A percentile compares a stretch with the other conserved stretches of the same genome.
Conservation (phyloP, 1,140 invertebrate species). For the Sesamia nonagrioides region DNA sequence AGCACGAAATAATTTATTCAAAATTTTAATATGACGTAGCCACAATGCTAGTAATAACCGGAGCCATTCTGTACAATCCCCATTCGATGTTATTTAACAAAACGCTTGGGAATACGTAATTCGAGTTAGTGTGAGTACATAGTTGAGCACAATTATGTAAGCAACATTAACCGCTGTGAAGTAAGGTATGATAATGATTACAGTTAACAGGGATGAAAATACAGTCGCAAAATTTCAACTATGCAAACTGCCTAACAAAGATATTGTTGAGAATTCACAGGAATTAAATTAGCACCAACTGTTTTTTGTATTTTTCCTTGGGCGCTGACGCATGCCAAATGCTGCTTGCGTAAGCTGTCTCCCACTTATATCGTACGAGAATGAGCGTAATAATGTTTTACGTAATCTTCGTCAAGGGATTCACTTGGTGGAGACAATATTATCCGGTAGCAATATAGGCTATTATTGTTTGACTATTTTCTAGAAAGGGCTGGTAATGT, state of each 20-base stretch:
- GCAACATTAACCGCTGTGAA: conserved; percentile 44
- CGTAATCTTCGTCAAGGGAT: conserved; percentile 8
- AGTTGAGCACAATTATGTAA: conserved; percentile 40
- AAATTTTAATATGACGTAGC: conserved; percentile 49
- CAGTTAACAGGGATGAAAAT: conserved; percentile 32
- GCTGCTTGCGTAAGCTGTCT: conserved; percentile 5
- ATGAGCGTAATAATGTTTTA: background rate
- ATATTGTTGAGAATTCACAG: conserved; percentile 16
- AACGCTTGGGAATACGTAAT: conserved; percentile 37
- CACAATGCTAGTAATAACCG: conserved; percentile 42
- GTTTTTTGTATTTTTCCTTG: conserved; percentile 37
- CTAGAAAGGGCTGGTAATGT: background rate
- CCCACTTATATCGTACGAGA: conserved; percentile 8
- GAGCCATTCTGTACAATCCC: conserved; percentile 36
- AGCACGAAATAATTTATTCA: conserved; percentile 50
- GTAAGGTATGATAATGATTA: conserved; percentile 40
- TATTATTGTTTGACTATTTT: background rate
- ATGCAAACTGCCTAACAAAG: conserved; percentile 33
- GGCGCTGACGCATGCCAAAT: conserved; percentile 5
- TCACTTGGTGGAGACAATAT: conserved; percentile 3
- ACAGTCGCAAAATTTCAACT: conserved; percentile 42
- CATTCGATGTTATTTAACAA: conserved; percentile 42
- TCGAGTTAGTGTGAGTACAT: conserved; percentile 22
- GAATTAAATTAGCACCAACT: conserved; percentile 37
- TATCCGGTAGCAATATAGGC: background rate